Evolutionary conservation across 2,888 invertebrate species (phyloP), one percentile per base, ranked within the genome.

Genomic region (Spialia ferax): DNA sequence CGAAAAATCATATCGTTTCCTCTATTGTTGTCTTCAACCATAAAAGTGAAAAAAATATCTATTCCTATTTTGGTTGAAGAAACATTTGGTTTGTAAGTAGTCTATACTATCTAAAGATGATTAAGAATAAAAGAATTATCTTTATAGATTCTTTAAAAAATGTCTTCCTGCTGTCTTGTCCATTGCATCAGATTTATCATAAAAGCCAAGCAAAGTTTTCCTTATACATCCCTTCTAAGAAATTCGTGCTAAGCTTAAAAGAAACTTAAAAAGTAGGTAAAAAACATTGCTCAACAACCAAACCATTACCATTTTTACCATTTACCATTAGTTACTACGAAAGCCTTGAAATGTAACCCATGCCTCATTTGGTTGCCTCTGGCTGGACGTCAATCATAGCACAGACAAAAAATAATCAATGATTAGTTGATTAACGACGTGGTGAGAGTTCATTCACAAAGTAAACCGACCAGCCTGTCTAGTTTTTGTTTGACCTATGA

Each of bases 311-410:
- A n/a, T n/a, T n/a, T n/a, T n/a, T n/a, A n/a, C n/a, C 6, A 29
- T 13, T 0, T n/a, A 48, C 32, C 8, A 20, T 18, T 48, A 32
- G n/a, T 48, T 7, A 63, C 2, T 8, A 38, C 38, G 38, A 23
- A 56, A 50, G 32, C 73, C 70, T 70, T 69, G 69, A 73, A 57
- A 29, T 29, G 22, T 52, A 22, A 42, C 42, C 57, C 54, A 50
- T 78, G 81, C 73, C 84, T 91, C 91, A 91, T 93, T 91, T 89
- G 82, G 83, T 79, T 83, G 80, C 84, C 88, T 82, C 86, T 90
- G 89, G 91, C 91, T 87, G 85, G 77, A 77, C 85, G 91, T 92
- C 93, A 91, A 91, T 92, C 91, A 91, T 48, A 69, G 63, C 70
- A 67, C 74, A 71, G 70, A 77, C 79, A 77, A 82, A 81, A 88